Percentiles rank a stretch among this genome's conserved stretches.
These are phyloP conservation scores for Brachirus orientalis DNA, from an alignment of 2,113 vertebrate species.

Conservation along the genomic window DNA sequence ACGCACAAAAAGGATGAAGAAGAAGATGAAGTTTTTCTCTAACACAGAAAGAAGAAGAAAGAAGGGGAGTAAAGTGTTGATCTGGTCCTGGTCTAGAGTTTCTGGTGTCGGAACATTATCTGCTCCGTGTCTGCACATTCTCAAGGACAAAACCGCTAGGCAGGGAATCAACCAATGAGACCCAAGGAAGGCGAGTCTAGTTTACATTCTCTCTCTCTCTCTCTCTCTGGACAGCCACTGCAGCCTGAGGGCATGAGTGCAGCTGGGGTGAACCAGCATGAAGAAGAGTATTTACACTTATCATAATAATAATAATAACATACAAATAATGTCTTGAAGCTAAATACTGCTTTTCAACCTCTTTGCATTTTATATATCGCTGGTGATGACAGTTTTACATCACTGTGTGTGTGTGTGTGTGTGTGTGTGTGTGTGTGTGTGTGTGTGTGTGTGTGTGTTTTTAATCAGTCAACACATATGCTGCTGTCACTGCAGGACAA, in stretches of 20 bases:
- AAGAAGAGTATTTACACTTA: constrained; percentile 38
- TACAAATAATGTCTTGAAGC: constrained; percentile 33
- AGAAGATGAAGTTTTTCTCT: background rate
- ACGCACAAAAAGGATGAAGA: background rate
- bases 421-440: too few species aligned
- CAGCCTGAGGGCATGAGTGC: constrained; percentile 64
- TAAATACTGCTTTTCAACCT: constrained; percentile 4
- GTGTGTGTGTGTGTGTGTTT: too few species aligned
- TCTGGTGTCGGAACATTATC: constrained; percentile 87
- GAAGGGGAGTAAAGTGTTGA: constrained; percentile 69
- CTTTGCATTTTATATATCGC: background rate
- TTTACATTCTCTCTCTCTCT: constrained; percentile 60
- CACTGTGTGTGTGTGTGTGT: too few species aligned
- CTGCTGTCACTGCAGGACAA: too few species aligned
- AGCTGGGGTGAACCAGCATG: constrained; percentile 67
- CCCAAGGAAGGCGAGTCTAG: constrained; percentile 56
- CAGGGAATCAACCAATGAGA: constrained; percentile 70
- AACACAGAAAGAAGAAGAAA: constrained; percentile 37
- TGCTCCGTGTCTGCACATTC: constrained; percentile 85
- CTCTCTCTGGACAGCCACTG: constrained; percentile 54
- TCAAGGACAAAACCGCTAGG: constrained; percentile 81
- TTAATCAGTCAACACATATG: too few species aligned
- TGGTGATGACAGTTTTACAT: too few species aligned
- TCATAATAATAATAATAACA: constrained; percentile 24
- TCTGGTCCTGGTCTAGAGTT: constrained; percentile 81